Percentiles rank a stretch among this genome's conserved stretches.
phyloP scores from a whole-genome alignment of 2,888 invertebrate species.

The Melanostoma mellinum region DNA sequence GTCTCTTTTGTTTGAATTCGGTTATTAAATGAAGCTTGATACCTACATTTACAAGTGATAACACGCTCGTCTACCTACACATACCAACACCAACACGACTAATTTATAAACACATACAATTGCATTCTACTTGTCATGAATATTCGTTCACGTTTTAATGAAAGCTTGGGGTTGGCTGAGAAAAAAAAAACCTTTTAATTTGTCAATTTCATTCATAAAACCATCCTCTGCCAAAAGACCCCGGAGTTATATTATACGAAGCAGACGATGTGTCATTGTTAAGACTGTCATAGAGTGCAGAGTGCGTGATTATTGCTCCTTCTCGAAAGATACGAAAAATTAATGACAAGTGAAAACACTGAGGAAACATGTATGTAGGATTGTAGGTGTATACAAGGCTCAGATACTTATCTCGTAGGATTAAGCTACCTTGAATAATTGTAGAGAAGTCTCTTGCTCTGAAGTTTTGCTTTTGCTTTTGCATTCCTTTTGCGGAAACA shows the following conservation, averaged over 20 bases:
- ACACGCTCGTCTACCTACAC: not conserved
- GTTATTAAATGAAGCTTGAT: conserved; percentile 12
- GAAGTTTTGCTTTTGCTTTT: not conserved
- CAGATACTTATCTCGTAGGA: not conserved
- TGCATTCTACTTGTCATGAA: not conserved
- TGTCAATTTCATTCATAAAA: conserved; percentile 48
- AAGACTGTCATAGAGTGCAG: conserved; percentile 30
- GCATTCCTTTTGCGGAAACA: not conserved
- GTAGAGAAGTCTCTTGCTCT: conserved; percentile 1
- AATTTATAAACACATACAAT: conserved; percentile 25
- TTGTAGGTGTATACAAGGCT: not conserved
- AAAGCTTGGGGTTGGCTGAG: conserved; percentile 8
- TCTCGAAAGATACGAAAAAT: conserved; percentile 40
- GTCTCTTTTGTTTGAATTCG: conserved; percentile 13
- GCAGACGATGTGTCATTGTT: conserved; percentile 39
- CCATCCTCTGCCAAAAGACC: conserved; percentile 34
- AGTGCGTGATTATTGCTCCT: conserved; percentile 39
- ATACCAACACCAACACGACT: conserved; percentile 1
- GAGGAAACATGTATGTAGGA: not conserved
- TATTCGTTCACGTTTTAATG: conserved; percentile 24
- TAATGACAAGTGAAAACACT: conserved; percentile 40
- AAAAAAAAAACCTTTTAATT: conserved; percentile 42
- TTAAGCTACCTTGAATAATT: conserved; percentile 21
- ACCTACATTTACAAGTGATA: conserved; percentile 27
- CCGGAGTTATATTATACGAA: conserved; percentile 32